These are phyloP conservation scores for Pollachius pollachius DNA, from an alignment of 2,113 vertebrate species.

Conservation along the genomic window DNA sequence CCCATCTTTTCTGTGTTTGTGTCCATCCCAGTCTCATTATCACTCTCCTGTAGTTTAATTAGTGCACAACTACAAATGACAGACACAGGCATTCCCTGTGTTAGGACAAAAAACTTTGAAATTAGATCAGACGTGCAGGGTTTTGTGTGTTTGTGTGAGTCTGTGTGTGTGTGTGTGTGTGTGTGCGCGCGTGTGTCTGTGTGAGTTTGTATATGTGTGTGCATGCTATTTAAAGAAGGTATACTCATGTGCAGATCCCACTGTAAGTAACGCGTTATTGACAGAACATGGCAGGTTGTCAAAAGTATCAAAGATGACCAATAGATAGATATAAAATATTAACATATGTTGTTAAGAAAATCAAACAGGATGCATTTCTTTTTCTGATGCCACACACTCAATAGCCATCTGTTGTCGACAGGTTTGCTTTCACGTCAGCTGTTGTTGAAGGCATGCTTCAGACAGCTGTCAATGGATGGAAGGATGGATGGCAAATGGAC, in stretches of 20 bases:
- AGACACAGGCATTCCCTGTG: too few relatives aligned
- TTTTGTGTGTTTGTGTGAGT: background rate
- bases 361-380: too few relatives aligned
- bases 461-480: background rate
- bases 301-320: too few relatives aligned
- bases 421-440: constrained; percentile 4
- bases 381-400: too few relatives aligned
- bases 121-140: background rate
- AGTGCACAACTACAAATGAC: background rate
- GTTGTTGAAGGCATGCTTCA: constrained; percentile 1
- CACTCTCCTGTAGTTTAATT: constrained; percentile 20
- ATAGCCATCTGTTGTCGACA: background rate
- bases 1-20: constrained; percentile 18
- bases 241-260: too few relatives aligned
- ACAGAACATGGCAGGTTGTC: too few relatives aligned
- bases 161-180: constrained; percentile 7
- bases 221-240: background rate
- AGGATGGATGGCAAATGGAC: background rate
- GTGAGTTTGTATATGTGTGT: constrained; percentile 10
- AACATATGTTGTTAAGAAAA: too few relatives aligned
- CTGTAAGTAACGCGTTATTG: too few relatives aligned
- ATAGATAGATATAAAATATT: too few relatives aligned
- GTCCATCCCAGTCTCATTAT: constrained; percentile 7
- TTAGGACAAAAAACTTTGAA: background rate
- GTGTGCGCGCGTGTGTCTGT: background rate